A percentile compares a stretch with the other conserved stretches of the same genome.
Evolutionary conservation across 2,113 vertebrate species (phyloP).

Genomic region (Candoia aspera): DNA sequence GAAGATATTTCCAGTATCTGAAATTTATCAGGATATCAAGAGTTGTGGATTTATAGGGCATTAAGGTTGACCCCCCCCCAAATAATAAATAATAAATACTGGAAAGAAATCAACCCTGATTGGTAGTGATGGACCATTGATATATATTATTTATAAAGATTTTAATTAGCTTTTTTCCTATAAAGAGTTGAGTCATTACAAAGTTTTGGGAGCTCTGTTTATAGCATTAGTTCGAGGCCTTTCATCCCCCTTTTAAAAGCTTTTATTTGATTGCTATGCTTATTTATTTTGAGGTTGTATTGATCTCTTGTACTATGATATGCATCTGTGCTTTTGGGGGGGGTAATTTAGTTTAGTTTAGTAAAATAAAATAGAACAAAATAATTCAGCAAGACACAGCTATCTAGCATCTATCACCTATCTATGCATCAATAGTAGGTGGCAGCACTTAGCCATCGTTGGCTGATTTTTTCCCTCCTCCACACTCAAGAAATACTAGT

Average conservation of each 20-base stretch:
- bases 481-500: not conserved
- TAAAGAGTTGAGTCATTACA: not conserved
- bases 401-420: not conserved
- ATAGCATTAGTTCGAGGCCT: not conserved
- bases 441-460: not conserved
- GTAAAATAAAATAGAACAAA: no score
- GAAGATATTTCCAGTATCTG: not conserved
- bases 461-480: not conserved
- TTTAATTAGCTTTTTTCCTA: not conserved
- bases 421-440: not conserved
- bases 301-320: not conserved
- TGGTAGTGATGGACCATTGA: not conserved
- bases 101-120: not conserved
- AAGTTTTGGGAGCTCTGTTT: not conserved
- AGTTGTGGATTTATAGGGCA: not conserved
- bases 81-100: not conserved
- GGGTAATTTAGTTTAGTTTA: not conserved
- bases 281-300: not conserved
- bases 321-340: not conserved
- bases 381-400: not conserved
- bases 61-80: not conserved
- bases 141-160: not conserved
- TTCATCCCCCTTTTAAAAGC: not conserved
- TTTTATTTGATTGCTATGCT: not conserved
- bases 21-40: not conserved